Percentiles rank a stretch among this genome's conserved stretches.
These are phyloP conservation scores for Oophaga pumilio DNA, from an alignment of 2,113 vertebrate species.

Conservation along the genomic window DNA sequence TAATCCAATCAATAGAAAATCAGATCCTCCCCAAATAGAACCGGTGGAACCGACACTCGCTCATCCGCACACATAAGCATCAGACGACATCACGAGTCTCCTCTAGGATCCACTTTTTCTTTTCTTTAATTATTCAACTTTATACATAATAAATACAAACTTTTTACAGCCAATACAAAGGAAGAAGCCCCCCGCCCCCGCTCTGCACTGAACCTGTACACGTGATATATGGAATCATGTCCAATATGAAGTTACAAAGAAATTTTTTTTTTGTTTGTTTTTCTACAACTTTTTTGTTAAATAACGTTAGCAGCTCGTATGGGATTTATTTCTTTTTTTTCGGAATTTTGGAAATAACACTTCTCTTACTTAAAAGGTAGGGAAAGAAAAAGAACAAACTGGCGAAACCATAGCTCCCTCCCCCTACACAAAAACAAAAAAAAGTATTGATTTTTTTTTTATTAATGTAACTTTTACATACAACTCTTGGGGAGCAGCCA, in stretches of 20 bases:
- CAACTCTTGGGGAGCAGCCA: background rate
- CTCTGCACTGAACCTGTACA: slow-evolving; percentile 77
- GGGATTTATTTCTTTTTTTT: slow-evolving; percentile 66
- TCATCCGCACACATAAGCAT: too few species aligned
- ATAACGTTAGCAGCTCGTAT: slow-evolving; percentile 87
- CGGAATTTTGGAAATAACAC: slow-evolving; percentile 70
- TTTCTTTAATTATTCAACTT: slow-evolving; percentile 93
- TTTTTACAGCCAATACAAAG: slow-evolving; percentile 95
- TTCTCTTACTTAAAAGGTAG: slow-evolving; percentile 68
- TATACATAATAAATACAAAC: slow-evolving; percentile 99
- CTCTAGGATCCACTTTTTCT: slow-evolving; percentile 29
- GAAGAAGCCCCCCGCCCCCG: slow-evolving; percentile 71
- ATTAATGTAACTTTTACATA: background rate
- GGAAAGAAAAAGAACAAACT: slow-evolving; percentile 50
- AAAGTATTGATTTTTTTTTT: background rate
- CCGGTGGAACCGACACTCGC: too few species aligned
- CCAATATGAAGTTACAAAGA: slow-evolving; percentile 76
- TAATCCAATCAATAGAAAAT: too few species aligned
- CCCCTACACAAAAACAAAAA: background rate
- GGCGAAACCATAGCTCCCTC: background rate
- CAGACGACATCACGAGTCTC: background rate
- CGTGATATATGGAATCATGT: slow-evolving; percentile 65
- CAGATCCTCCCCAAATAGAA: too few species aligned
- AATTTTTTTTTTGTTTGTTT: slow-evolving; percentile 59
- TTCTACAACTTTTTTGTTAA: slow-evolving; percentile 77